These are phyloP conservation scores for Ammodytes marinus DNA, from an alignment of 2,113 vertebrate genomes.

Conservation along the genomic window DNA sequence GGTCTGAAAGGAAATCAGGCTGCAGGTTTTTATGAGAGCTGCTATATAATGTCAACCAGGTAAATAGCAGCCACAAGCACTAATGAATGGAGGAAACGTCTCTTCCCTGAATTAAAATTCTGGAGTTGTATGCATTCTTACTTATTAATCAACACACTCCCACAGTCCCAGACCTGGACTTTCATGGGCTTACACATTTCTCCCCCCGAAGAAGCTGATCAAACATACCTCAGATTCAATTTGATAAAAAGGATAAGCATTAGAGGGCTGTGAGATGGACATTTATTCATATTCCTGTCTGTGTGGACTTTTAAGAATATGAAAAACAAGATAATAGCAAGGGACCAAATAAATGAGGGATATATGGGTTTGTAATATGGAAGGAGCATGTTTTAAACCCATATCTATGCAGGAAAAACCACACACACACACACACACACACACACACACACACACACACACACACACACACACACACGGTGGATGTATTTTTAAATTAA, in stretches of 20 bases:
- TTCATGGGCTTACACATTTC: constrained; percentile 22
- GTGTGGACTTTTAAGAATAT: constrained; percentile 24
- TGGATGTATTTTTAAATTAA: background rate
- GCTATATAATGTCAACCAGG: constrained; percentile 25
- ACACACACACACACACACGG: too few species aligned
- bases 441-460: too few species aligned
- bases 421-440: too few species aligned
- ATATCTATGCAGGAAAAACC: constrained; percentile 7
- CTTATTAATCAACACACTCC: constrained; percentile 39
- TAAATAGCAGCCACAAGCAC: constrained; percentile 4
- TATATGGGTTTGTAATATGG: constrained; percentile 2
- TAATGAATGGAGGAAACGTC: constrained; percentile 10
- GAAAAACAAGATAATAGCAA: constrained; percentile 31
- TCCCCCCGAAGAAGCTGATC: constrained; percentile 16
- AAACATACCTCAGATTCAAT: constrained; percentile 36
- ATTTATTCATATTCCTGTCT: constrained; percentile 27
- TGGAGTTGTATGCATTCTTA: constrained; percentile 21
- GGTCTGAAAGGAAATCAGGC: constrained; percentile 28
- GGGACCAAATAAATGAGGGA: constrained; percentile 21
- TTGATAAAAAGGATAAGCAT: constrained; percentile 49
- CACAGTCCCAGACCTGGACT: constrained; percentile 6
- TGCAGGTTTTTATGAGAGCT: constrained; percentile 24
- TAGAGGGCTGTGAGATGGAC: constrained; percentile 35
- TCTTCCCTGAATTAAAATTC: constrained; percentile 28
- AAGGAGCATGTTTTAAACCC: constrained; percentile 13